These are phyloP conservation scores for Platysteira castanea DNA, from an alignment of 2,113 vertebrate genomes.

Conservation along the genomic window DNA sequence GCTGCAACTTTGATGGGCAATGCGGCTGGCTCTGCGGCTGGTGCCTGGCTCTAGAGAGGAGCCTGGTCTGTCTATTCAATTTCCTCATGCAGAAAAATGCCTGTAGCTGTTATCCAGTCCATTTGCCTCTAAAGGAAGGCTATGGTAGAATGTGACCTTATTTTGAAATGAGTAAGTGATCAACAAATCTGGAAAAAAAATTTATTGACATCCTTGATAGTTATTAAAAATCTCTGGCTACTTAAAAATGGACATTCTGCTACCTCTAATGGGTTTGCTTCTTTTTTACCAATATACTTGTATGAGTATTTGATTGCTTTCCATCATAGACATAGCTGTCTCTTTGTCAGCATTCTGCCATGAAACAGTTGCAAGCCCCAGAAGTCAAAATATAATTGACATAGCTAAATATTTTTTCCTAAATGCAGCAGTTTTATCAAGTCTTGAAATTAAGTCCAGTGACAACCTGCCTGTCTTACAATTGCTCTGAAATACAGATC, in stretches of 20 bases:
- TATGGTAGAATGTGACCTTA: neutral
- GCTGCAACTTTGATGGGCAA: neutral
- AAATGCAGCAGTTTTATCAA: neutral
- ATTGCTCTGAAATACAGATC: neutral
- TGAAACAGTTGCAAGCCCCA: neutral
- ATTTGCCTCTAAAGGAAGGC: neutral
- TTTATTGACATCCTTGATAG: neutral
- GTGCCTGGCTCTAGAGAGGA: neutral
- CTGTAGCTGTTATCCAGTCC: neutral
- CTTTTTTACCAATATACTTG: neutral
- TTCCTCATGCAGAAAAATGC: neutral
- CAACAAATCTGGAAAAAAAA: neutral
- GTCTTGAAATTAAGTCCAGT: neutral
- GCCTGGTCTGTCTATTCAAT: neutral
- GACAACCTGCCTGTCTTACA: neutral
- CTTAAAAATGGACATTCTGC: neutral
- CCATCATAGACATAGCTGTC: neutral
- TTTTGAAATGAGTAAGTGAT: neutral
- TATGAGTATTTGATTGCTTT: neutral
- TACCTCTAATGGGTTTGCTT: neutral
- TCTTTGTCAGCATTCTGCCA: neutral
- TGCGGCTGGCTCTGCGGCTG: rapidly evolving
- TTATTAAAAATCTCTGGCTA: neutral
- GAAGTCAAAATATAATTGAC: neutral
- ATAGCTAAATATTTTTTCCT: neutral